phyloP scores from a whole-genome alignment of 64 coral and sea anemone genomes.

The Hydrozoanthus tunicans region DNA sequence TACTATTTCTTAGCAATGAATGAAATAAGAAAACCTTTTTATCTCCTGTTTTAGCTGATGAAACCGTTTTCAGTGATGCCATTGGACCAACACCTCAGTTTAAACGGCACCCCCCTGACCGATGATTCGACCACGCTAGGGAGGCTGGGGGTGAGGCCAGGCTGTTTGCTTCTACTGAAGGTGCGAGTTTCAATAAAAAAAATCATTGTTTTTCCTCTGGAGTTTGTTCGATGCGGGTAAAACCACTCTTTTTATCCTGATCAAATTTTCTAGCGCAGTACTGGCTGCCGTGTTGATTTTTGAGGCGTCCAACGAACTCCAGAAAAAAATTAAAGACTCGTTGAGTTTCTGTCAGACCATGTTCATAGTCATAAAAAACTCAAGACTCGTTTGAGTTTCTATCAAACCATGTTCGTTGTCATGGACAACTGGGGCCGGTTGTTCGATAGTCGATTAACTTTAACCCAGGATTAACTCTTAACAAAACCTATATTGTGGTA shows the following conservation, averaged over 20 bases:
- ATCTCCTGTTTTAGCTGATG: conserved; percentile 74
- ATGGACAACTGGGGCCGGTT: no score
- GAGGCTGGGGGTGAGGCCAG: conserved; percentile 78
- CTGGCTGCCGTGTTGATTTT: no score
- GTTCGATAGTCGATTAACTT: no score
- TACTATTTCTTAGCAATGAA: not conserved
- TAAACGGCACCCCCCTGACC: conserved; percentile 80
- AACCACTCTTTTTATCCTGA: not conserved
- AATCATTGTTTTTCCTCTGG: not conserved
- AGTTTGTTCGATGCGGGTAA: no score
- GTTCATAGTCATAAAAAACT: no score
- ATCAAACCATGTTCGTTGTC: no score
- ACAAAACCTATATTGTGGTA: no score
- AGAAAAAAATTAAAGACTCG: no score
- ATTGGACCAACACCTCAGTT: conserved; percentile 90
- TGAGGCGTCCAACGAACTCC: no score
- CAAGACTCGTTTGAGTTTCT: no score
- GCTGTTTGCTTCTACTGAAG: conserved; percentile 86
- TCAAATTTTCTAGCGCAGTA: not conserved
- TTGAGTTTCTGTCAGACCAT: no score
- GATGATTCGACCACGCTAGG: conserved; percentile 71
- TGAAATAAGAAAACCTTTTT: not conserved
- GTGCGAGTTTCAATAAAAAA: not conserved
- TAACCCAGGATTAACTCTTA: no score
- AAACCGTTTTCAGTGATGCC: conserved; percentile 97